phyloP scores from a whole-genome alignment of 2,797 vertebrate species.

The Danionella dracula region DNA sequence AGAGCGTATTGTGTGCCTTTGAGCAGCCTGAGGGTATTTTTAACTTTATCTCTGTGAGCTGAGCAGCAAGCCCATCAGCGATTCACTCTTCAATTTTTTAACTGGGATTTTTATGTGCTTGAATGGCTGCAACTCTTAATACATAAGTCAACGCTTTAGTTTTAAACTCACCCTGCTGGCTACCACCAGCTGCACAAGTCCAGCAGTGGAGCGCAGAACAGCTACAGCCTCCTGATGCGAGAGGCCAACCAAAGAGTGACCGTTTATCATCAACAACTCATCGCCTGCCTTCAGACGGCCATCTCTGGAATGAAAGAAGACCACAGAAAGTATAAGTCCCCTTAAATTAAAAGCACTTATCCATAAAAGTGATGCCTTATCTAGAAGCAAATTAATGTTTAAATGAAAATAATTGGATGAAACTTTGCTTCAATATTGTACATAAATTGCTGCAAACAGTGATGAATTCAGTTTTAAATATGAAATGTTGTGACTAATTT shows the following conservation, averaged over 20 bases:
- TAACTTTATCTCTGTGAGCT: slow-evolving; percentile 37
- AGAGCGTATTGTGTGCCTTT: background rate
- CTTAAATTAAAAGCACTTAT: background rate
- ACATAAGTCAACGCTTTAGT: background rate
- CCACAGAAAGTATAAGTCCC: background rate
- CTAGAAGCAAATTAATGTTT: background rate
- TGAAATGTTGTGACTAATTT: no score
- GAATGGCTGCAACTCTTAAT: slow-evolving; percentile 3
- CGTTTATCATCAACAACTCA: slow-evolving; percentile 92
- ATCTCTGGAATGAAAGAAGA: slow-evolving; percentile 71
- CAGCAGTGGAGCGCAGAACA: slow-evolving; percentile 79
- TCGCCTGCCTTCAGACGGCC: slow-evolving; percentile 85
- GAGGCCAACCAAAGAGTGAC: slow-evolving; percentile 88
- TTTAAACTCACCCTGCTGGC: slow-evolving; percentile 79
- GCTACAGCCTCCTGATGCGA: slow-evolving; percentile 89
- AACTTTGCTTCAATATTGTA: background rate
- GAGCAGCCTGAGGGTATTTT: slow-evolving; percentile 40
- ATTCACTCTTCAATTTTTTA: slow-evolving; percentile 47
- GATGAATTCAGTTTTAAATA: no score
- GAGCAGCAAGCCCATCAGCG: slow-evolving; percentile 29
- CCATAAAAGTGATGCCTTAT: background rate
- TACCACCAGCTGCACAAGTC: slow-evolving; percentile 88
- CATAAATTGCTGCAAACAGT: no score
- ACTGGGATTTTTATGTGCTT: slow-evolving; percentile 1
- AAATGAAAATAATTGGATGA: background rate